These are phyloP conservation scores for Oreotrochilus melanogaster DNA, from an alignment of 2,113 vertebrate genomes.

Conservation along the genomic window DNA sequence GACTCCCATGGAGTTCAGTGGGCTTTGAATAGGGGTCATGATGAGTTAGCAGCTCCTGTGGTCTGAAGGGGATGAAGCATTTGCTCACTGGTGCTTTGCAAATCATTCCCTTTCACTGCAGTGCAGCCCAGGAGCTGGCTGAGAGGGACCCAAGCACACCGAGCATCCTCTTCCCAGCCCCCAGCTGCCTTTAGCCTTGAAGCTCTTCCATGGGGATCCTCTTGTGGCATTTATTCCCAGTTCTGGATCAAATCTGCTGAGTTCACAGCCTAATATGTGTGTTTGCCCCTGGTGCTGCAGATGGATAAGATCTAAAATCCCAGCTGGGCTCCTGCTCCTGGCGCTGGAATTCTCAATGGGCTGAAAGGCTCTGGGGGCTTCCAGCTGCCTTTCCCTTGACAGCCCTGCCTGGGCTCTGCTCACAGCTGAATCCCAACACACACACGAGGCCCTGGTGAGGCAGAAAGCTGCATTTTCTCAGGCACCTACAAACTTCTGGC, in stretches of 20 bases:
- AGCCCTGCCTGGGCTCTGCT: not conserved
- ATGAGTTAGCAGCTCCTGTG: slow-evolving; percentile 27
- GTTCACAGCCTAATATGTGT: not conserved
- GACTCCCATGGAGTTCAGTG: not conserved
- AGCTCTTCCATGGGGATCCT: not conserved
- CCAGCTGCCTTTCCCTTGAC: not conserved
- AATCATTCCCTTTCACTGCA: fast-evolving
- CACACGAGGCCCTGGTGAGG: not conserved
- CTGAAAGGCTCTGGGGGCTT: not conserved
- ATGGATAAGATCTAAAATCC: not conserved
- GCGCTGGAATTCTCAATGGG: not conserved
- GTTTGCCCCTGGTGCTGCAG: not conserved
- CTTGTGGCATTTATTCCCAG: not conserved
- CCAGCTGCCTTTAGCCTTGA: not conserved
- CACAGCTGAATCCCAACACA: not conserved
- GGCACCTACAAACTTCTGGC: not conserved
- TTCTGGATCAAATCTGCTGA: not conserved
- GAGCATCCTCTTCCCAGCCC: not conserved
- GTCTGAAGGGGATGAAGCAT: not conserved
- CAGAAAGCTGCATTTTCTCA: not conserved
- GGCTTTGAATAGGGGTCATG: slow-evolving; percentile 50
- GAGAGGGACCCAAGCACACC: fast-evolving
- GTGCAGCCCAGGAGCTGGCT: fast-evolving
- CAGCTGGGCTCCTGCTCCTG: slow-evolving; percentile 13
- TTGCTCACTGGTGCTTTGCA: not conserved